A percentile compares a stretch with the other conserved stretches of the same genome.
Conservation (phyloP, 2,113 vertebrate genomes). For the Mesoclemmys tuberculata region DNA sequence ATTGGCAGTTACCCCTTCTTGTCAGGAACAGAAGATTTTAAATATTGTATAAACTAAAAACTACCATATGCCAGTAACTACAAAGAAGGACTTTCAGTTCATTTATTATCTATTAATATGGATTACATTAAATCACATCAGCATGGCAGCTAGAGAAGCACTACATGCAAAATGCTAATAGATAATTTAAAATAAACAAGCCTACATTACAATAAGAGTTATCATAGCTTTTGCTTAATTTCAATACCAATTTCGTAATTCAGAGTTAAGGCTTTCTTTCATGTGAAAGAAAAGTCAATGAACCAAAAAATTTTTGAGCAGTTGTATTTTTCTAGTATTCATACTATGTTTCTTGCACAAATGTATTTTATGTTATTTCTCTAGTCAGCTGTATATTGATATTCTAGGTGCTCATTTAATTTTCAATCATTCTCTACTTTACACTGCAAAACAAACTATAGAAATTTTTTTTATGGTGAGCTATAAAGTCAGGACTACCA, state of each 20-base stretch:
- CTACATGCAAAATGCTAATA: conserved; percentile 13
- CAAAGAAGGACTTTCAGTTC: conserved; percentile 30
- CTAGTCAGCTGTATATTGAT: background rate
- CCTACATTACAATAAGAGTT: conserved; percentile 52
- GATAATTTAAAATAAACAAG: conserved; percentile 66
- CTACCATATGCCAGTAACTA: conserved; percentile 8
- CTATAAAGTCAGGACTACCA: conserved; percentile 20
- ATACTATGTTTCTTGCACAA: background rate
- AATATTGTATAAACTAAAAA: conserved; percentile 5
- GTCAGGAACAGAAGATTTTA: background rate
- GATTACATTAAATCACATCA: conserved; percentile 50
- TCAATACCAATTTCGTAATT: conserved; percentile 70
- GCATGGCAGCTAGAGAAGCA: background rate
- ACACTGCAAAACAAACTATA: background rate
- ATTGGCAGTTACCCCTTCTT: background rate
- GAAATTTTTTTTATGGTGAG: conserved; percentile 8
- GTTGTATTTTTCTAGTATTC: conserved; percentile 9
- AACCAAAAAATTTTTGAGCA: conserved; percentile 65
- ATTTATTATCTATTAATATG: conserved; percentile 45
- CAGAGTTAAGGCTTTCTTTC: conserved; percentile 68
- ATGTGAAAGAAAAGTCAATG: conserved; percentile 35
- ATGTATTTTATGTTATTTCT: conserved; percentile 4
- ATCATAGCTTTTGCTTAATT: conserved; percentile 43
- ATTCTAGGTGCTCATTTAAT: conserved; percentile 13
- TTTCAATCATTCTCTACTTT: conserved; percentile 37